Conservation (phyloP, 2,797 vertebrate genomes). For the Graptemys geographica region DNA sequence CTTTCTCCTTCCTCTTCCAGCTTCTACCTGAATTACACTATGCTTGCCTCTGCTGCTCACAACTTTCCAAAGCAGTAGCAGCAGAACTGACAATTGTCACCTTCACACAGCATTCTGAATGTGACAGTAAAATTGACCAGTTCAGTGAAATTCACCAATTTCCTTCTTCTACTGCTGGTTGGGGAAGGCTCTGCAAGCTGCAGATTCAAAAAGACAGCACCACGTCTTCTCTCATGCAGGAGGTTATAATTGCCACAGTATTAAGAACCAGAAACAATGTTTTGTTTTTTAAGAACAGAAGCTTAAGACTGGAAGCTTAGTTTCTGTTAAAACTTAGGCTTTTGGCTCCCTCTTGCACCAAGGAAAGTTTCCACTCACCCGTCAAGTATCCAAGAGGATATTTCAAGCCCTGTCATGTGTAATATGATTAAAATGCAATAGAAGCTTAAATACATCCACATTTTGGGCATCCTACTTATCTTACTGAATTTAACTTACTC, state of each 20-base stretch:
- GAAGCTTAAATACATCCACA: not conserved
- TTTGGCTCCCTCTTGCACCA: not conserved
- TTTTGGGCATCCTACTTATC: accelerated
- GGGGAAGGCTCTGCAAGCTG: not conserved
- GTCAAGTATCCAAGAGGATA: not conserved
- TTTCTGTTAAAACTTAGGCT: not conserved
- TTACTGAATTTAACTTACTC: not conserved
- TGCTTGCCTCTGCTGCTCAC: not conserved
- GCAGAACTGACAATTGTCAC: not conserved
- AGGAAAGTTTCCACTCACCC: not conserved
- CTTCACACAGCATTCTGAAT: not conserved
- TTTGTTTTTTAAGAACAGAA: not conserved
- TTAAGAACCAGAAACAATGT: not conserved
- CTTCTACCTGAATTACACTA: not conserved
- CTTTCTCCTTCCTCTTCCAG: not conserved
- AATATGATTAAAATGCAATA: not conserved
- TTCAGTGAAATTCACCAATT: not conserved
- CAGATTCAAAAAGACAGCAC: not conserved
- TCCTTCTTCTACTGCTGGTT: not conserved
- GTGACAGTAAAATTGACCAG: not conserved
- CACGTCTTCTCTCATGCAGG: not conserved
- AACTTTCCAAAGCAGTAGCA: not conserved
- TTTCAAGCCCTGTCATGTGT: accelerated
- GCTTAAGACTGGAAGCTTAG: not conserved
- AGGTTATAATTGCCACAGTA: not conserved